Evolutionary conservation across 2,888 invertebrate genomes (phyloP).

Genomic region (Eristalis pertinax): DNA sequence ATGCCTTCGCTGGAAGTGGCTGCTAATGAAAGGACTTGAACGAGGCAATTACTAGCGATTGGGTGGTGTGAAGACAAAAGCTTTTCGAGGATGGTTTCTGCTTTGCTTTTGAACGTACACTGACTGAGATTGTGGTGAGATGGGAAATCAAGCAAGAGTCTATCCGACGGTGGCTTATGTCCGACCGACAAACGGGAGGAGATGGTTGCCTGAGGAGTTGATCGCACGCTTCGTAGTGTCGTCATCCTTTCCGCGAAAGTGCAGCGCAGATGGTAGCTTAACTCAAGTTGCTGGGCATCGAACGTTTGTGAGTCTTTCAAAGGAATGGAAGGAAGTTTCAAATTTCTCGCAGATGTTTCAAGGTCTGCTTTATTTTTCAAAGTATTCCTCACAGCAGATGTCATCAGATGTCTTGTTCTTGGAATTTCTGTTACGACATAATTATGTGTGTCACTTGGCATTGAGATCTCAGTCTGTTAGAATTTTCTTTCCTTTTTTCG

Average conservation of each 20-base stretch:
- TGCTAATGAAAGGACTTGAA: neutral
- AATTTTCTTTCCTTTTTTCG: too few species aligned
- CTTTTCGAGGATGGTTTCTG: too few species aligned
- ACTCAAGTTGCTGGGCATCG: neutral
- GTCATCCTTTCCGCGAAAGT: neutral
- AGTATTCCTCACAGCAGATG: neutral
- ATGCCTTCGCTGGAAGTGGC: neutral
- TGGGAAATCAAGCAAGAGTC: too few species aligned
- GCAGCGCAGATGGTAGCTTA: neutral
- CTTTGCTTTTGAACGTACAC: too few species aligned
- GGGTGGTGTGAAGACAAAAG: neutral
- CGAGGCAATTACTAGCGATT: neutral
- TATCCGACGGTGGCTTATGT: too few species aligned
- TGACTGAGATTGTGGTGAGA: too few species aligned
- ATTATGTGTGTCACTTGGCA: too few species aligned
- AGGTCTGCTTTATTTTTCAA: neutral
- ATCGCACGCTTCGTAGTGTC: neutral
- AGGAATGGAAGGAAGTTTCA: neutral
- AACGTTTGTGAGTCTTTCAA: neutral
- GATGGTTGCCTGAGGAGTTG: too few species aligned
- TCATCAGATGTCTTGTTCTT: too few species aligned
- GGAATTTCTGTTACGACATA: too few species aligned
- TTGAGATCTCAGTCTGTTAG: too few species aligned
- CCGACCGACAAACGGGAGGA: too few species aligned
- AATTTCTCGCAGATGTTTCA: neutral